These are phyloP conservation scores for Cheilinus undulatus DNA, from an alignment of 2,113 vertebrate species.

Conservation along the genomic window DNA sequence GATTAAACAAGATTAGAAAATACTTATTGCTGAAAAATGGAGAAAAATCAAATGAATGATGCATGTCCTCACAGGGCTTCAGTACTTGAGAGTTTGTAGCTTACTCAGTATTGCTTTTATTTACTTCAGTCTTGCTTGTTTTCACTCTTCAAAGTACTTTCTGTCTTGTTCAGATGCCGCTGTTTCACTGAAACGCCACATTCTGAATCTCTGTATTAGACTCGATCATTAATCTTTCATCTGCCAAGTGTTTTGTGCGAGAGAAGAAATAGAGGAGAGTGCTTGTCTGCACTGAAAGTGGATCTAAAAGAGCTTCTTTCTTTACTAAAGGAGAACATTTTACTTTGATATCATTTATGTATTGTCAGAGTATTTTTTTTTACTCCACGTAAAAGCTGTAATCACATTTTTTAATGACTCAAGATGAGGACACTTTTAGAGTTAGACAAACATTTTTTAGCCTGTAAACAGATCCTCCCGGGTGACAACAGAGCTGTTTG, in stretches of 20 bases:
- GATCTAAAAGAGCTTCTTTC: slow-evolving; percentile 21
- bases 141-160: not conserved
- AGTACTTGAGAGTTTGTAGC: not conserved
- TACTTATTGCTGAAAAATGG: too few species aligned
- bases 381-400: slow-evolving; percentile 16
- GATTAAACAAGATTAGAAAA: too few species aligned
- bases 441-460: slow-evolving; percentile 38
- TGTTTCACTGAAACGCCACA: slow-evolving; percentile 11
- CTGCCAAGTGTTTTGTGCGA: slow-evolving; percentile 10
- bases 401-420: slow-evolving; percentile 45
- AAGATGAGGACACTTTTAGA: slow-evolving; percentile 30
- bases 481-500: slow-evolving; percentile 37
- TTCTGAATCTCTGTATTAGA: slow-evolving; percentile 36
- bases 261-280: slow-evolving; percentile 4
- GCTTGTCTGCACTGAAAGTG: slow-evolving; percentile 24
- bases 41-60: too few species aligned
- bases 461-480: slow-evolving; percentile 56
- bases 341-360: slow-evolving; percentile 37
- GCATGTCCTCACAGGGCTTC: too few species aligned
- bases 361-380: slow-evolving; percentile 24
- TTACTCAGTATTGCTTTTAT: not conserved
- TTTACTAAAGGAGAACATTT: slow-evolving; percentile 29
- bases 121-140: not conserved
- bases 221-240: slow-evolving; percentile 45
- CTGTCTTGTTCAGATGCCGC: slow-evolving; percentile 12